Evolutionary conservation across 2,888 invertebrate genomes (phyloP), one percentile per base, ranked within the genome.

Genomic region (Ophion costatus): DNA sequence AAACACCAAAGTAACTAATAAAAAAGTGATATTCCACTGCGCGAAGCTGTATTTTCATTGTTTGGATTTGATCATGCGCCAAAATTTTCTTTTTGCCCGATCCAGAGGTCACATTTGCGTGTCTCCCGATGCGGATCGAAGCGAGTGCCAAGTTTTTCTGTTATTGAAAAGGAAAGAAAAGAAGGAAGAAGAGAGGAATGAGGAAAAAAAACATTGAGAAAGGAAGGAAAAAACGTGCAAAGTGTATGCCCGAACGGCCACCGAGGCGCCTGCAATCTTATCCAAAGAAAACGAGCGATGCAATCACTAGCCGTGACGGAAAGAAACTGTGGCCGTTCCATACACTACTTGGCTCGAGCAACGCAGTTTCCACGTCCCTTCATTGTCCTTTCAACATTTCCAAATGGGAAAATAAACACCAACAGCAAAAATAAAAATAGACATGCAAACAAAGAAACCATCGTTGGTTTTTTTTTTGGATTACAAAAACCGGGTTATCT

Each of bases 241-340:
- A 20, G 70, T 71, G 63, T 64, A 63, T 69, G 33, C 29, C 20
- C 51, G 61, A 78, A 24, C 78, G 75, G 67, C 64, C 56, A 61
- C 70, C 70, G 42, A 59, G 84, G 82, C 79, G 84, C 82, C 82
- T 67, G 79, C 75, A 80, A 82, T 85, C 84, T 85, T 82, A 82
- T 85, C 82, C 76, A 66, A 76, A 61, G 73, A 73, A 59, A 81
- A 79, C 59, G 70, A 61, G 42, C 82, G 78, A 82, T 79, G 84
- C 82, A 67, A 79, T 85, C 84, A 76, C 84, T 63, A 76, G 57
- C 84, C 84, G 84, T 85, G 84, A 85, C 84, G 82, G 79, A 56
- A 85, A 82, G 82, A 71, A 85, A 79, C 81, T 84, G 75, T 63
- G 75, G 45, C 4, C 45, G 51, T 74, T 64, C 56, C 64, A 67